Evolutionary conservation across 2,888 invertebrate species (phyloP).

Genomic region (Dermolepida albohirtum): DNA sequence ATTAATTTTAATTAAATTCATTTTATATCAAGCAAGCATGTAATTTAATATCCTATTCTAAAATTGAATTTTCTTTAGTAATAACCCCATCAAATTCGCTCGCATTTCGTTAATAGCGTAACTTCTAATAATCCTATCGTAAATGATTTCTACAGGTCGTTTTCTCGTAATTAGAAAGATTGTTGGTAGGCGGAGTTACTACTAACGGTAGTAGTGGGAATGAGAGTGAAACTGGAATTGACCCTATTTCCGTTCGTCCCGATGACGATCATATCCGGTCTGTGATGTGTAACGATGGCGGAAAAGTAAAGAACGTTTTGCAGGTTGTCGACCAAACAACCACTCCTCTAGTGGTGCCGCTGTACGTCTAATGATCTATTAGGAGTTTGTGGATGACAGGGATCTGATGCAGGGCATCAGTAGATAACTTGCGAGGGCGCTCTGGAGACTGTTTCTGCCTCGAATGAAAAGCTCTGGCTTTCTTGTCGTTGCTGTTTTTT

Average conservation of each 20-base stretch:
- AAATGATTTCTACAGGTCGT: conserved; percentile 7
- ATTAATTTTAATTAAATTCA: too few relatives aligned
- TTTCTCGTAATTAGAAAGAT: conserved; percentile 12
- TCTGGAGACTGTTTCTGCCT: not conserved
- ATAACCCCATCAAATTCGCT: too few relatives aligned
- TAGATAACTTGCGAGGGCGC: conserved; percentile 17
- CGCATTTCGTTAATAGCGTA: too few relatives aligned
- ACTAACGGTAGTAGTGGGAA: conserved; percentile 1
- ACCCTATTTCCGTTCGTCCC: conserved; percentile 53
- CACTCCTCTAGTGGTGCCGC: conserved; percentile 39
- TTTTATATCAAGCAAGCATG: too few relatives aligned
- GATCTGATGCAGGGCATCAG: conserved; percentile 44
- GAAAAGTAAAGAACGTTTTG: conserved; percentile 34
- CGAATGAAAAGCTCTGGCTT: conserved; percentile 10
- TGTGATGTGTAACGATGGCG: conserved; percentile 44
- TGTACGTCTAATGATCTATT: conserved; percentile 50
- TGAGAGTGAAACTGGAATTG: conserved; percentile 48
- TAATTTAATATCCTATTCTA: too few relatives aligned
- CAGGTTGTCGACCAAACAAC: conserved; percentile 48
- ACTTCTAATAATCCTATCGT: not conserved
- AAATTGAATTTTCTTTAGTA: too few relatives aligned
- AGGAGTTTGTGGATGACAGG: conserved; percentile 50
- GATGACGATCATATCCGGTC: conserved; percentile 54
- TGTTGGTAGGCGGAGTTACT: conserved; percentile 16
- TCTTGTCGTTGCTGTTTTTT: conserved; percentile 6